Evolutionary conservation across 2,113 vertebrate genomes (phyloP).

Genomic region (Pollachius pollachius): DNA sequence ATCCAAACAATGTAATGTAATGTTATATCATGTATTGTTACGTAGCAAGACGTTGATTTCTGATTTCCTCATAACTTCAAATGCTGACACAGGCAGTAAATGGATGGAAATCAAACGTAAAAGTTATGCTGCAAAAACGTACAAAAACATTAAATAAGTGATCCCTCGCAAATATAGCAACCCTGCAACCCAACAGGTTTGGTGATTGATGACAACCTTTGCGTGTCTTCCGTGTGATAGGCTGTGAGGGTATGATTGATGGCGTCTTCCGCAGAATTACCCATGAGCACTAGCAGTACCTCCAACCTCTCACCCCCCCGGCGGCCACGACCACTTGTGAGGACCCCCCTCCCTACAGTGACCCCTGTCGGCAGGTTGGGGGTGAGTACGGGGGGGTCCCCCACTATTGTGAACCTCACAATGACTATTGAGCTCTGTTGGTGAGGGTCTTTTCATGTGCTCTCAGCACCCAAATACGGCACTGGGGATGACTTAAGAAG

Average conservation of each 20-base stretch:
- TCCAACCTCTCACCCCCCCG: conserved; percentile 28
- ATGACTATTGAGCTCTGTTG: conserved; percentile 69
- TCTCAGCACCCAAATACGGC: not conserved
- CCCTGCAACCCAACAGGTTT: too few relatives aligned
- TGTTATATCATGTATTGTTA: too few relatives aligned
- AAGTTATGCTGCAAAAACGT: too few relatives aligned
- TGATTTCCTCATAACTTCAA: too few relatives aligned
- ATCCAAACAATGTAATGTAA: too few relatives aligned
- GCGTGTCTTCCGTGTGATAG: conserved; percentile 31
- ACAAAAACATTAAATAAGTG: too few relatives aligned
- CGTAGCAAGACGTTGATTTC: too few relatives aligned
- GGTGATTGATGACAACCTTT: conserved; percentile 46
- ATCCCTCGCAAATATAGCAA: too few relatives aligned
- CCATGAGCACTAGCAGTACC: conserved; percentile 56
- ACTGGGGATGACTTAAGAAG: not conserved
- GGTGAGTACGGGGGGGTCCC: conserved; percentile 45
- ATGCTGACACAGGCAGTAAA: too few relatives aligned
- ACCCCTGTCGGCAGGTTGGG: conserved; percentile 56
- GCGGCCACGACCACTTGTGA: conserved; percentile 33
- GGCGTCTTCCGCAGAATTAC: conserved; percentile 56
- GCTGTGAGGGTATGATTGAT: conserved; percentile 65
- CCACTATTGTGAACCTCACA: conserved; percentile 58
- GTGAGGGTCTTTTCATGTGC: conserved; percentile 54
- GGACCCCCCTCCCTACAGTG: conserved; percentile 48
- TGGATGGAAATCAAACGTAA: too few relatives aligned